Evolutionary conservation across 2,797 vertebrate species (phyloP).

Genomic region (Sorex maritimensis): DNA sequence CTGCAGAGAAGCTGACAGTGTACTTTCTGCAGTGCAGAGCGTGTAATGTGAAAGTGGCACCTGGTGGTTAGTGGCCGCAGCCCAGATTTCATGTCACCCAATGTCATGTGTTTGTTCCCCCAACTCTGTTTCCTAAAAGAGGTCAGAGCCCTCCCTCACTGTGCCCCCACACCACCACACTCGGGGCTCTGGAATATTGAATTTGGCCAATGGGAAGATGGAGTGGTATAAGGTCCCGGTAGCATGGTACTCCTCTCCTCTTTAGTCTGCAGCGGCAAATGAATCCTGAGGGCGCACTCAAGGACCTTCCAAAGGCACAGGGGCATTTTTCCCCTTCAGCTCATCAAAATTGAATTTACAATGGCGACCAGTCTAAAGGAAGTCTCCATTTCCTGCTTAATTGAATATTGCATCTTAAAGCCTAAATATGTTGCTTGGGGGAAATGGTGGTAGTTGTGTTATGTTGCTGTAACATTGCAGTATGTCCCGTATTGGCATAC

Average conservation of each 20-base stretch:
- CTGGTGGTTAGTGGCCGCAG: slow-evolving; percentile 75
- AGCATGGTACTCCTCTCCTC: slow-evolving; percentile 74
- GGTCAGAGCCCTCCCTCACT: slow-evolving; percentile 85
- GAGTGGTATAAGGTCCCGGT: slow-evolving; percentile 81
- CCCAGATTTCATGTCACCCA: slow-evolving; percentile 27
- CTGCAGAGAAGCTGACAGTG: slow-evolving; percentile 60
- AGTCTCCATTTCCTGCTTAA: slow-evolving; percentile 50
- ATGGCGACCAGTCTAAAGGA: slow-evolving; percentile 9
- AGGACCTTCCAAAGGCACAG: slow-evolving; percentile 81
- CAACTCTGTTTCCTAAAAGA: slow-evolving; percentile 81
- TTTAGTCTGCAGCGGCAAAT: slow-evolving; percentile 85
- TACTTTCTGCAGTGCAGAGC: not conserved
- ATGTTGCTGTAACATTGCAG: not conserved
- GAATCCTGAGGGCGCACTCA: slow-evolving; percentile 85
- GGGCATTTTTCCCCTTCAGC: slow-evolving; percentile 49
- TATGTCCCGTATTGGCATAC: not conserved
- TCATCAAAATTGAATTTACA: slow-evolving; percentile 51
- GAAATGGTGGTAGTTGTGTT: not conserved
- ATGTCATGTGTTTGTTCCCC: slow-evolving; percentile 70
- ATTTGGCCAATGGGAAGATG: slow-evolving; percentile 79
- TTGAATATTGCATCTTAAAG: slow-evolving; percentile 29
- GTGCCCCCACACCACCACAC: slow-evolving; percentile 77
- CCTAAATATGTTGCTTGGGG: slow-evolving; percentile 14
- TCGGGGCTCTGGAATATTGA: slow-evolving; percentile 90
- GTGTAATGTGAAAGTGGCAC: slow-evolving; percentile 83